phyloP scores from a whole-genome alignment of 2,797 vertebrate species.

The Neomorphus geoffroyi region DNA sequence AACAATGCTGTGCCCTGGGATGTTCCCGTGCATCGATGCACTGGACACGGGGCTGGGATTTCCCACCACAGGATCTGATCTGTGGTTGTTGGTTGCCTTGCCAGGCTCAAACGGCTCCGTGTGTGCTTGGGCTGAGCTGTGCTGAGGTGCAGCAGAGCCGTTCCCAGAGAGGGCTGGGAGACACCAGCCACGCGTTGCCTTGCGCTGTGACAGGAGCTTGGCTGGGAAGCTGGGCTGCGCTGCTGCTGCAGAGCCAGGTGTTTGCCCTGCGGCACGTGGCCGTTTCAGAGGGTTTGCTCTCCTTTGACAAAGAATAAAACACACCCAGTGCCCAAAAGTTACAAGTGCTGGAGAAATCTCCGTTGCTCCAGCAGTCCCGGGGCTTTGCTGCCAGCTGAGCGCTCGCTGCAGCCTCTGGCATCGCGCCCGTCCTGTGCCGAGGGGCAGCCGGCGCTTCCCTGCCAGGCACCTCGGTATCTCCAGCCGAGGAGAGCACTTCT shows the following conservation, averaged over 20 bases:
- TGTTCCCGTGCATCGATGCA: fast-evolving
- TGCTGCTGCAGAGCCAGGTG: neutral
- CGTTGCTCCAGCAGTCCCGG: fast-evolving
- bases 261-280: neutral
- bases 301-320: neutral
- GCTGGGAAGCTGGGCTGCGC: neutral
- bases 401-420: neutral
- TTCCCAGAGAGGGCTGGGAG: neutral
- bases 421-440: neutral
- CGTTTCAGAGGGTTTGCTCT: fast-evolving
- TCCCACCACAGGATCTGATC: fast-evolving
- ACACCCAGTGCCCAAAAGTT: neutral
- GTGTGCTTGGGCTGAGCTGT: neutral
- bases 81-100: neutral
- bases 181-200: neutral
- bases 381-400: neutral
- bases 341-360: neutral
- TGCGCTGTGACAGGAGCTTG: neutral
- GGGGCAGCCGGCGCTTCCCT: neutral
- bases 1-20: no score
- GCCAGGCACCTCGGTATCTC: neutral
- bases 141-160: no score
- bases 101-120: fast-evolving
- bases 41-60: neutral
- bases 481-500: fast-evolving